A percentile compares a stretch with the other conserved stretches of the same genome.
Conservation (phyloP, 2,113 vertebrate species). For the zebrafish (Danio rerio) region GRCz12tu NC_133198.1:24770001-24770500, state of each 20-base stretch:
- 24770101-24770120: conserved; percentile 18
- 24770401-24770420: conserved; percentile 46
- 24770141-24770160: background rate
- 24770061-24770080: background rate
- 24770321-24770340: conserved; percentile 31
- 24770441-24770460: conserved; percentile 58
- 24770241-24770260: conserved; percentile 41
- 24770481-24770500: conserved; percentile 27
- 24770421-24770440: conserved; percentile 55
- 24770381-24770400: conserved; percentile 49
- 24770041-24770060: background rate
- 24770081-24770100: background rate
- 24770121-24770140: background rate
- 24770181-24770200: background rate
- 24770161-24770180: conserved; percentile 2
- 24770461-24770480: conserved; percentile 49
- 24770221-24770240: conserved; percentile 8
- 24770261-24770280: conserved; percentile 11
- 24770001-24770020: too few relatives aligned
- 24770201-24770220: background rate
- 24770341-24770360: conserved; percentile 25
- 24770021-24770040: background rate
- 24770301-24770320: conserved; percentile 40
- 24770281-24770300: conserved; percentile 6
- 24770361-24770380: conserved; percentile 41